Conservation (phyloP, 2,797 vertebrate genomes). For the Mycteria americana region DNA sequence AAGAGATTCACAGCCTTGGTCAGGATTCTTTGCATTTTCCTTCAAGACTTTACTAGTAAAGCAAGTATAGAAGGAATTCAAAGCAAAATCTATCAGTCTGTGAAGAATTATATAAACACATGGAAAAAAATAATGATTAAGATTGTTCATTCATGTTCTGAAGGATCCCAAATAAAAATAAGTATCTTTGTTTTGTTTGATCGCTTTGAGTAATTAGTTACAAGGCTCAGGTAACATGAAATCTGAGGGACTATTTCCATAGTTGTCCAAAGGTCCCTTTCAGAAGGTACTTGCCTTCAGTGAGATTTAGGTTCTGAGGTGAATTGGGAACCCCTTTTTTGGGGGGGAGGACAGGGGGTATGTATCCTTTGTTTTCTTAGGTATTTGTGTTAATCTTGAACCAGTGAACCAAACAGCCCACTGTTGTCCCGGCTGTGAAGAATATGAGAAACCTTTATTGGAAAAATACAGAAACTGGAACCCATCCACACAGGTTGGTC, state of each 20-base stretch:
- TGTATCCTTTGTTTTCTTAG: background rate
- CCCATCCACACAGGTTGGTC: too few relatives aligned
- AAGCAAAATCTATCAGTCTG: background rate
- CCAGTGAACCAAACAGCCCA: background rate
- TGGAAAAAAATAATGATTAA: background rate
- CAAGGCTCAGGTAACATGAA: background rate
- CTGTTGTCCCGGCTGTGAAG: background rate
- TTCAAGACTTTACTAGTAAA: background rate
- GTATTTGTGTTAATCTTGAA: background rate
- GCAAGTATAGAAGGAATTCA: background rate
- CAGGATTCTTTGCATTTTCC: background rate
- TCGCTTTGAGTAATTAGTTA: background rate
- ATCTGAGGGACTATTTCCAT: background rate
- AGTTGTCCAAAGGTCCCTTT: background rate
- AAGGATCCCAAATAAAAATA: background rate
- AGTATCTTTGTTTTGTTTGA: background rate
- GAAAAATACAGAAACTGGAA: background rate
- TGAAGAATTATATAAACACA: background rate
- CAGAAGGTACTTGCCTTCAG: background rate
- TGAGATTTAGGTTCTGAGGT: background rate
- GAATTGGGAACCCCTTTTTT: background rate
- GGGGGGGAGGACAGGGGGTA: fast-evolving
- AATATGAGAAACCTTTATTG: background rate
- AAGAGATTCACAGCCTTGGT: background rate
- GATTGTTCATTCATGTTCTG: background rate